Base-by-base conservation (phyloP, 2,888 invertebrate genomes). In the Tenthredo notha region DNA sequence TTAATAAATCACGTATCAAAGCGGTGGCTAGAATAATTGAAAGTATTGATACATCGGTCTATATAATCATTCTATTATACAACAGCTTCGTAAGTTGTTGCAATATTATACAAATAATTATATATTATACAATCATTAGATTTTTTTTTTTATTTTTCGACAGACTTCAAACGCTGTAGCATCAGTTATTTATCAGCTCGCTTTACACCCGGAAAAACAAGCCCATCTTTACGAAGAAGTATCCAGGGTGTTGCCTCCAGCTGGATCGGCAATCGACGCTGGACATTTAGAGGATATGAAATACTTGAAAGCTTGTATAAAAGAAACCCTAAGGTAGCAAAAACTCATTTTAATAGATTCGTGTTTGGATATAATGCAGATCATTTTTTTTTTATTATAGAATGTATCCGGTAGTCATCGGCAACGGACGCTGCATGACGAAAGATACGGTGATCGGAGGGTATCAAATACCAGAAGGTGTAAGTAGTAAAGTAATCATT, bases 91-190 rank as follows among this genome's bases (percentile, higher is more conserved):
- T 15, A 70, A 70, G 47, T 47, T 74, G 74, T 21, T 74, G 74
- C 33, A 25, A 58, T 33, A 33, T 1, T 77, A 29, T 29, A 18
- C 2, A 70, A 70, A 4, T 2, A 37, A 70, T 40, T 47, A 12
- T 43, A 43, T 72, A n/a, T 43, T 43, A 72, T 40, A n/a, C 50
- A 77, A 47, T 10, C 37, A 0, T 50, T 84, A n/a, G n/a, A n/a
- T 86, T 61, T 61, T 85, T 0, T 47, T 84, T 86, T 61, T 54
- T 85, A 93, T 94, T n/a, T n/a, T n/a, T n/a, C n/a, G n/a, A 47
- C 92, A 97, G 97, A 97, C 97, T 0, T 97, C 97, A n/a, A 97
- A 96, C 87, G 96, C 96, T 0, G 95, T 97, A 0, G 96, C 96
- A 3, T 97, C 97, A 9, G 96, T 95, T 61, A 91, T 97, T 1